Evolutionary conservation across 2,113 vertebrate genomes (phyloP).

Genomic region (Gymnogyps californianus): DNA sequence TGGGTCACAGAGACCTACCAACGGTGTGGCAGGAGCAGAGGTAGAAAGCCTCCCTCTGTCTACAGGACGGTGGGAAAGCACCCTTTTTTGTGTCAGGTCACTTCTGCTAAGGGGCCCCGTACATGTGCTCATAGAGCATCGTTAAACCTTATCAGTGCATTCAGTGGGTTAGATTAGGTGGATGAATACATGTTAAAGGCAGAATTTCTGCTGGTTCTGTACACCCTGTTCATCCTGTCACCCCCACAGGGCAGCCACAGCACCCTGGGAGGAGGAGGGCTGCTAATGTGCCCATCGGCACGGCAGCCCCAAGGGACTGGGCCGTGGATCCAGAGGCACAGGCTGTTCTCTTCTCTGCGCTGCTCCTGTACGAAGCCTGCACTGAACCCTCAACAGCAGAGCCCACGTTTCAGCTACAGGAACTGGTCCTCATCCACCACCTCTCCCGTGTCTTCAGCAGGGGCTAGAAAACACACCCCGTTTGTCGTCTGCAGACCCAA

Average conservation of each 20-base stretch:
- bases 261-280: neutral
- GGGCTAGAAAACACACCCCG: neutral
- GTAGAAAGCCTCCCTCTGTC: too few relatives aligned
- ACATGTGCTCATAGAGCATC: neutral
- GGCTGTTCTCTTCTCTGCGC: neutral
- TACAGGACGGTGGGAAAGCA: neutral
- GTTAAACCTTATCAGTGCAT: neutral
- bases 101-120: neutral
- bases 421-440: neutral
- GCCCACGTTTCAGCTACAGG: neutral
- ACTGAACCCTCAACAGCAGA: neutral
- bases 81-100: neutral
- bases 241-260: neutral
- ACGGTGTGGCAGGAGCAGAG: neutral
- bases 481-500: neutral
- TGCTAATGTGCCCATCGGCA: neutral
- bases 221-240: neutral
- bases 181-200: neutral
- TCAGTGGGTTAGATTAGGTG: neutral
- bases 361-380: neutral
- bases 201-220: neutral
- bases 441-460: neutral
- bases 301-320: neutral
- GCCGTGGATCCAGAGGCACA: fast-evolving
- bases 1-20: neutral